These are phyloP conservation scores for Bicyclus anynana DNA, from an alignment of 1,140 invertebrate genomes.

Conservation along the genomic window DNA sequence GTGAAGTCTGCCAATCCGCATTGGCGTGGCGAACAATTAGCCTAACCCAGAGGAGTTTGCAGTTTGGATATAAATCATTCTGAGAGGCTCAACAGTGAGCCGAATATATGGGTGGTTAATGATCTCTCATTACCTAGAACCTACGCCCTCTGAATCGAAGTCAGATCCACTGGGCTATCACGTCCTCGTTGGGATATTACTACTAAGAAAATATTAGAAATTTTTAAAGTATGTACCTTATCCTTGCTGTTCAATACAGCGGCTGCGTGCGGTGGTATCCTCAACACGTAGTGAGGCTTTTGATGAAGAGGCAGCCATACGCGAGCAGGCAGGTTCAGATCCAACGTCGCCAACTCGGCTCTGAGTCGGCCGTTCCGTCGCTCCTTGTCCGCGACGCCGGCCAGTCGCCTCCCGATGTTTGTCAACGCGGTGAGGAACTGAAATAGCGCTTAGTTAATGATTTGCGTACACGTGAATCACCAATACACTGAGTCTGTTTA, in stretches of 20 bases:
- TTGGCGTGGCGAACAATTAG: too few species aligned
- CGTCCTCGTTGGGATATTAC: too few species aligned
- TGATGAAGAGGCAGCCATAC: constrained; percentile 98
- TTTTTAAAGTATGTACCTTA: constrained; percentile 83
- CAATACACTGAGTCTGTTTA: too few species aligned
- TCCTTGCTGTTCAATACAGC: constrained; percentile 99
- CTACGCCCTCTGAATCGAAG: too few species aligned
- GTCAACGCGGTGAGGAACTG: constrained; percentile 63
- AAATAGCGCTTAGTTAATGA: constrained; percentile 9
- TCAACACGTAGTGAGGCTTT: constrained; percentile 93
- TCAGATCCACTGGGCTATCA: too few species aligned
- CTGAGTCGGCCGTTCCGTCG: constrained; percentile 93
- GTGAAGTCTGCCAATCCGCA: too few species aligned
- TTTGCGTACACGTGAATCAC: not conserved
- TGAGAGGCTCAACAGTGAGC: too few species aligned
- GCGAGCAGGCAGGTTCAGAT: constrained; percentile 97
- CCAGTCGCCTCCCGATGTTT: constrained; percentile 90
- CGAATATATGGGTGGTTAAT: too few species aligned
- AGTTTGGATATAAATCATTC: too few species aligned
- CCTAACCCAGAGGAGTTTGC: too few species aligned
- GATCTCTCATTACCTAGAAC: too few species aligned
- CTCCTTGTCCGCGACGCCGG: constrained; percentile 95
- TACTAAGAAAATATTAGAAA: not conserved
- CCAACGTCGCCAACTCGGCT: constrained; percentile 94
- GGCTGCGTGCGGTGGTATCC: constrained; percentile 93